A percentile compares a stretch with the other conserved stretches of the same genome.
Conservation (phyloP, 2,888 invertebrate species). For the Drosophila flavopinicola region DNA sequence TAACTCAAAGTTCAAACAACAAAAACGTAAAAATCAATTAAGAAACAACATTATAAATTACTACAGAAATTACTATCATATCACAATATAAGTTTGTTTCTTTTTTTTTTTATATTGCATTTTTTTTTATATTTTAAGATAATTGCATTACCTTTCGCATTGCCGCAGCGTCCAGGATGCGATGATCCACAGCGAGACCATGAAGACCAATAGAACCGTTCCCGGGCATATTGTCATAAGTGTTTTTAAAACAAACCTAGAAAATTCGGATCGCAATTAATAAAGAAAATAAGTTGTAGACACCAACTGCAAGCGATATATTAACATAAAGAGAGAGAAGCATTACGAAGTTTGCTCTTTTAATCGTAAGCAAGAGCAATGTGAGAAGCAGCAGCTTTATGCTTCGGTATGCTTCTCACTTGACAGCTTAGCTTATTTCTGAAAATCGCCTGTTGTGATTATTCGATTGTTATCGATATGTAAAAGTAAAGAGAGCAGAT, state of each 20-base stretch:
- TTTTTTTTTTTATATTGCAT: constrained; percentile 3
- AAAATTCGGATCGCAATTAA: too few relatives aligned
- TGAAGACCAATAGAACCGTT: constrained; percentile 98
- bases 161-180: constrained; percentile 99
- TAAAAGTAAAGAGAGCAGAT: too few relatives aligned
- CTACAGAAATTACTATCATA: constrained; percentile 53
- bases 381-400: neutral
- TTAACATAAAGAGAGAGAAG: too few relatives aligned
- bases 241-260: constrained; percentile 96
- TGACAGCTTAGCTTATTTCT: too few relatives aligned
- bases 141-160: constrained; percentile 95
- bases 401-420: too few relatives aligned
- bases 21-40: constrained; percentile 22
- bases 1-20: constrained; percentile 43
- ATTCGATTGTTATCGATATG: too few relatives aligned
- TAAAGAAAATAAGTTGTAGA: too few relatives aligned
- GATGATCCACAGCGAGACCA: constrained; percentile 99
- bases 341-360: too few relatives aligned
- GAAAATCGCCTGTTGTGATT: too few relatives aligned
- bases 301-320: neutral
- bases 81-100: constrained; percentile 4
- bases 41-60: constrained; percentile 45
- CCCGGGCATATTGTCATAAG: constrained; percentile 99
- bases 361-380: neutral
- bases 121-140: constrained; percentile 8